Percentiles rank a stretch among this genome's conserved stretches.
Conservation (phyloP, 2,888 invertebrate genomes). For the Sphaerophoria rueppellii region DNA sequence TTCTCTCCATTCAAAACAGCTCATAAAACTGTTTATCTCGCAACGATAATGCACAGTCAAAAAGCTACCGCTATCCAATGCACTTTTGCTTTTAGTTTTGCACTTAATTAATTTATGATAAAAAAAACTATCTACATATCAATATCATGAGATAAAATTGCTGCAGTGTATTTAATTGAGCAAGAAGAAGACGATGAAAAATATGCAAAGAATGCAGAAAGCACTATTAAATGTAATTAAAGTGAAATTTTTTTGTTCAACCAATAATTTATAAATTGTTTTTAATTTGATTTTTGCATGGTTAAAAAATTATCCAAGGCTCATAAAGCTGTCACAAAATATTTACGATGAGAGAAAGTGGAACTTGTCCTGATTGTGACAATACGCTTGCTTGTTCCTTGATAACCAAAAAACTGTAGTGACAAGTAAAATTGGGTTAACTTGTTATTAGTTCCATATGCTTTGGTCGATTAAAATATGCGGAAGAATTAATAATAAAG, state of each 20-base stretch:
- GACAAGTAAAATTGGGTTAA: too few relatives aligned
- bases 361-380: too few relatives aligned
- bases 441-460: too few relatives aligned
- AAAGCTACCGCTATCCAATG: conserved; percentile 17
- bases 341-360: too few relatives aligned
- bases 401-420: too few relatives aligned
- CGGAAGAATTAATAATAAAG: too few relatives aligned
- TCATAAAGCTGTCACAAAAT: conserved; percentile 13
- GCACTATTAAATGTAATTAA: conserved; percentile 65
- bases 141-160: too few relatives aligned
- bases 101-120: conserved; percentile 64
- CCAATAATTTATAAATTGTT: conserved; percentile 50
- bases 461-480: too few relatives aligned
- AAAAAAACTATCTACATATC: too few relatives aligned
- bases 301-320: conserved; percentile 28
- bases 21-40: conserved; percentile 58
- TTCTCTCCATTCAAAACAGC: too few relatives aligned
- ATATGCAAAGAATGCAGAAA: conserved; percentile 59
- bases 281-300: conserved; percentile 57
- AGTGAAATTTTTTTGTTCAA: conserved; percentile 57
- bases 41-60: conserved; percentile 47
- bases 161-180: conserved; percentile 37
- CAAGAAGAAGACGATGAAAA: conserved; percentile 21
- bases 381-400: too few relatives aligned
- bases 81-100: conserved; percentile 63